Conservation (phyloP, 2,797 vertebrate genomes). For the Heliangelus exortis region DNA sequence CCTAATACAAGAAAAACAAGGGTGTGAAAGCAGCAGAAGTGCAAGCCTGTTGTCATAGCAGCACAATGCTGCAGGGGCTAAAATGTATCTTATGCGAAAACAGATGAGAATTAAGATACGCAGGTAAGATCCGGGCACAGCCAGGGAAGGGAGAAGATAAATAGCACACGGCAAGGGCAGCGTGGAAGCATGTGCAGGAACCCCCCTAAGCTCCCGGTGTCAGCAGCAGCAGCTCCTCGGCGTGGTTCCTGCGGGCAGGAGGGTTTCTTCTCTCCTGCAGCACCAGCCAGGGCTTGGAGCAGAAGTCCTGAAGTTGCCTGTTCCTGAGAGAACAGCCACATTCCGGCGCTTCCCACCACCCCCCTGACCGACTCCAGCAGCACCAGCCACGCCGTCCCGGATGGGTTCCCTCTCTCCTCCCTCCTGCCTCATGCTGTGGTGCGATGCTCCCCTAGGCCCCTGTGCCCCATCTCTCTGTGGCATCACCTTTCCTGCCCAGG, state of each 20-base stretch:
- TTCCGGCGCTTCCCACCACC: fast-evolving
- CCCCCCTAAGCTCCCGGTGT: neutral
- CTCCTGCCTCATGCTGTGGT: fast-evolving
- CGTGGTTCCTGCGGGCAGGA: fast-evolving
- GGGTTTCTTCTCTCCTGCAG: neutral
- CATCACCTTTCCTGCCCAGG: neutral
- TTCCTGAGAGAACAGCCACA: fast-evolving
- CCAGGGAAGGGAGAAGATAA: slow-evolving; percentile 8
- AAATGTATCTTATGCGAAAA: slow-evolving; percentile 71
- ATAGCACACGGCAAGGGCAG: neutral
- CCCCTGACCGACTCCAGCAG: neutral
- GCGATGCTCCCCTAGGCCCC: neutral
- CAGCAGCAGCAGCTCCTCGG: neutral
- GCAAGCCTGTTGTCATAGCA: slow-evolving; percentile 74
- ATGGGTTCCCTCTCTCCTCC: fast-evolving
- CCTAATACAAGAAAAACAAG: slow-evolving; percentile 65
- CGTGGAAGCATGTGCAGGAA: neutral
- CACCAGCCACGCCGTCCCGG: fast-evolving
- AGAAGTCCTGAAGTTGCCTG: neutral
- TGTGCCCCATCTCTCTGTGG: fast-evolving
- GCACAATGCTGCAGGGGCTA: slow-evolving; percentile 72
- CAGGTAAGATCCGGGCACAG: slow-evolving; percentile 55
- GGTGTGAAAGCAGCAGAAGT: slow-evolving; percentile 69
- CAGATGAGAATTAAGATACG: slow-evolving; percentile 71
- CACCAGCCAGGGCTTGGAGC: neutral